Conservation (phyloP, 2,888 invertebrate species). For the Mystacides longicornis region DNA sequence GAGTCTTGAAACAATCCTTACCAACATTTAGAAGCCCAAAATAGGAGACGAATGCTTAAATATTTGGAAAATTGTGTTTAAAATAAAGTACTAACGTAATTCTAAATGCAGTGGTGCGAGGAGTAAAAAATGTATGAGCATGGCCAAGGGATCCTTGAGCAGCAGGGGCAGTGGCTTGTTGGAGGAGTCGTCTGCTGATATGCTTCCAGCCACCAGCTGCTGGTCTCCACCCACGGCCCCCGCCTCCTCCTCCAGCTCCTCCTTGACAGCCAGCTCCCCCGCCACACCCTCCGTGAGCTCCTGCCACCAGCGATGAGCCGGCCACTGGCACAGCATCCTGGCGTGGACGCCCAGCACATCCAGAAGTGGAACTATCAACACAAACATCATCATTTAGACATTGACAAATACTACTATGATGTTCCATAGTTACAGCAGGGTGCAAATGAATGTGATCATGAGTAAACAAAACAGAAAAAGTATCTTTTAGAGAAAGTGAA, state of each 20-base stretch:
- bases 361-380: constrained; percentile 77
- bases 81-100: constrained; percentile 57
- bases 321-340: constrained; percentile 49
- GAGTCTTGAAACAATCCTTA: no score
- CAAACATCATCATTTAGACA: no score
- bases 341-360: constrained; percentile 84
- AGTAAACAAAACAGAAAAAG: no score
- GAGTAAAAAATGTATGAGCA: constrained; percentile 80
- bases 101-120: constrained; percentile 79
- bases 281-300: constrained; percentile 47
- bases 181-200: neutral
- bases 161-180: constrained; percentile 65
- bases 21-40: no score
- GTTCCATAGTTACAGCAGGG: neutral
- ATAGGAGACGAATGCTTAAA: no score
- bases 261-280: constrained; percentile 71
- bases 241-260: neutral
- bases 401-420: no score
- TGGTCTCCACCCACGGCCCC: neutral
- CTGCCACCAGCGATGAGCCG: constrained; percentile 38
- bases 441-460: neutral
- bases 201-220: constrained; percentile 7
- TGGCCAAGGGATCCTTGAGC: constrained; percentile 76
- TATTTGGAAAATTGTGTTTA: no score
- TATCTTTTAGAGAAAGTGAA: no score